These are phyloP conservation scores for Drosophila melanica DNA, from an alignment of 1,140 invertebrate species.

Conservation along the genomic window DNA sequence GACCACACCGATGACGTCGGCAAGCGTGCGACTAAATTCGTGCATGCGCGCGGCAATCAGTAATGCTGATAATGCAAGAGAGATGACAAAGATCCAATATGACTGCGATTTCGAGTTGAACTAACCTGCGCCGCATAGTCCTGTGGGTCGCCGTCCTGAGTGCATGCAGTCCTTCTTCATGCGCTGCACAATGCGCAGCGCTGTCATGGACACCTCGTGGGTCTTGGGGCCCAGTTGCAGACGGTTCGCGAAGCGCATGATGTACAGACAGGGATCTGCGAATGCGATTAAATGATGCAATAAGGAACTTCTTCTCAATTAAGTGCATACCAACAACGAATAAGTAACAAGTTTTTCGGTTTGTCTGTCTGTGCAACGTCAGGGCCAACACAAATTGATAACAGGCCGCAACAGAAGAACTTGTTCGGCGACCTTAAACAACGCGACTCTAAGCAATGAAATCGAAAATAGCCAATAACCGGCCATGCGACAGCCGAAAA, in stretches of 20 bases:
- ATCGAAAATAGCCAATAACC: conserved; percentile 71
- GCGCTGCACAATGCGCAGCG: conserved; percentile 95
- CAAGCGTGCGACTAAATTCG: conserved; percentile 93
- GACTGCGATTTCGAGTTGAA: conserved; percentile 2
- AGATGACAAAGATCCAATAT: not conserved
- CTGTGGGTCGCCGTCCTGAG: conserved; percentile 96
- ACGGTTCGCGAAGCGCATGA: conserved; percentile 96
- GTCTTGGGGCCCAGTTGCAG: conserved; percentile 96
- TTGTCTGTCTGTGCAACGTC: conserved; percentile 2
- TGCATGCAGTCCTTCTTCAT: conserved; percentile 99
- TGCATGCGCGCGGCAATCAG: conserved; percentile 97
- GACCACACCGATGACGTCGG: conserved; percentile 97
- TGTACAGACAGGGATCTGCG: conserved; percentile 97
- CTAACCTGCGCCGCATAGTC: conserved; percentile 96
- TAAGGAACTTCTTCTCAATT: conserved; percentile 42
- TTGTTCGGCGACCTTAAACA: conserved; percentile 75
- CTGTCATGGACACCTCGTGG: conserved; percentile 97
- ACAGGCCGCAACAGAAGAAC: conserved; percentile 62
- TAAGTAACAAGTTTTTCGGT: not conserved
- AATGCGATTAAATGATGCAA: conserved; percentile 40
- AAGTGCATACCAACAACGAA: conserved; percentile 5
- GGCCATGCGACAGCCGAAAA: conserved; percentile 54
- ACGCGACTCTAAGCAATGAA: conserved; percentile 62
- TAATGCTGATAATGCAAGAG: conserved; percentile 88
- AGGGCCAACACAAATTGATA: conserved; percentile 17